Base-by-base conservation (phyloP, 2,797 vertebrate genomes). In the Anguilla obscura region DNA sequence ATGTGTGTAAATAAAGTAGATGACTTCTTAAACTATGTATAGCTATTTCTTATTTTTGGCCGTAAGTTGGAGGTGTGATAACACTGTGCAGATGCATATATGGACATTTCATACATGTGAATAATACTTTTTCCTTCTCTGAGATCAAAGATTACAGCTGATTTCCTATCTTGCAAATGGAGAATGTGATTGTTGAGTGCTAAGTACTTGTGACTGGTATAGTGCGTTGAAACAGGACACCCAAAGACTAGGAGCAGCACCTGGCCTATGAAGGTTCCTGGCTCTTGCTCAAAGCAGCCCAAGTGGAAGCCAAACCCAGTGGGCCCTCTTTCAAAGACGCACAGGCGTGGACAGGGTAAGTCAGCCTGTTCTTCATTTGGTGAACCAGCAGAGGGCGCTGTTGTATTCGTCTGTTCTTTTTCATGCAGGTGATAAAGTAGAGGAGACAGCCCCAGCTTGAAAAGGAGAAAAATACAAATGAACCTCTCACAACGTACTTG, bases 391-490 rank as follows among this genome's bases (percentile, higher is more conserved):
- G 79, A 52, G 10, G 4, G 40, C 45, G 21, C 58, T 82, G 60
- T 12, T 58, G 36, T 50, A 83, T 50, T 90, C 40, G 93, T 85
- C 30, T 90, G 86, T 52, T 90, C 89, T 52, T 69, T 89, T 40
- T 88, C 88, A 85, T 52, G 69, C 36, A 86, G 16, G 52, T 82
- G 86, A 10, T 95, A 96, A 21, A 96, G 92, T 56, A 96, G 91
- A 6, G 95, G 95, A 5, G 95, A 95, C 0, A 97, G 90, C 58
- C 95, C 96, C 87, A 96, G 54, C 96, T 96, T 89, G 36, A 89
- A 74, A 86, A 33, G 16, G 89, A 50, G 0, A 86, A 50, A 60
- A 85, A 82, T n/a, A 50, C 21, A 30, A 82, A 82, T 82, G 4
- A 82, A 50, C 18, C 58, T 85, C 52, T 85, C 36, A 92, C 14